Base-by-base conservation (phyloP, 2,113 vertebrate genomes). In the Heteronetta atricapilla region DNA sequence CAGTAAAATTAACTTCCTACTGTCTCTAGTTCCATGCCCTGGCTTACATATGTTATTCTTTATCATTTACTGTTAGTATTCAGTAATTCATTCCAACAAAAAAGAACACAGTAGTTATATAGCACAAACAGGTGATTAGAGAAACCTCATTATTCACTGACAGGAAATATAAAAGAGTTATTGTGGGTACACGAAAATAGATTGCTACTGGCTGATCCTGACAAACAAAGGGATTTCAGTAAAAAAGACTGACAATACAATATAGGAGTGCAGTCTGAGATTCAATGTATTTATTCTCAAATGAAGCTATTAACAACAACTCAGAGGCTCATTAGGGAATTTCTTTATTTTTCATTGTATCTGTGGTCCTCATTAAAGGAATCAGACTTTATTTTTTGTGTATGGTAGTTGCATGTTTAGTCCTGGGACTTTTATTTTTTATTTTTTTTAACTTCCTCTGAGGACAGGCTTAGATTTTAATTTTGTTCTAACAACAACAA, bases 61-160 rank as follows among this genome's bases (percentile, higher is more conserved):
- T 69, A 42, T 23, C 8, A 3, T 86, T 64, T 94, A 82, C 22
- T 16, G 3, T 16, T 46, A 36, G 55, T 85, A 89, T 42, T 53
- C 36, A 70, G 66, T 56, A 86, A 90, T 89, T 87, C 79, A 64
- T 82, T 16, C 6, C 40, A 84, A 66, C 53, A 46, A 59, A 74
- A 91, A 88, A 80, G 36, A 92, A 38, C 91, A 86, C 29, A 70
- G 77, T 40, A 89, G 50, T 73, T 94, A 46, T 7, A 93, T 7
- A 93, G 55, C 38, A 88, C 68, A 91, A 94, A 66, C 58, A 95
- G 82, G 34, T 97, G 94, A 95, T 94, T 94, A 95, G 59, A 90
- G 79, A 87, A 94, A 36, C 31, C 93, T 91, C 81, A 81, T 94
- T 97, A 96, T 95, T 95, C 58, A 93, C 40, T 23, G 6, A 34